Percentiles rank a stretch among this genome's conserved stretches.
phyloP scores from a whole-genome alignment of 2,888 invertebrate genomes.

The Cheilosia urbana region DNA sequence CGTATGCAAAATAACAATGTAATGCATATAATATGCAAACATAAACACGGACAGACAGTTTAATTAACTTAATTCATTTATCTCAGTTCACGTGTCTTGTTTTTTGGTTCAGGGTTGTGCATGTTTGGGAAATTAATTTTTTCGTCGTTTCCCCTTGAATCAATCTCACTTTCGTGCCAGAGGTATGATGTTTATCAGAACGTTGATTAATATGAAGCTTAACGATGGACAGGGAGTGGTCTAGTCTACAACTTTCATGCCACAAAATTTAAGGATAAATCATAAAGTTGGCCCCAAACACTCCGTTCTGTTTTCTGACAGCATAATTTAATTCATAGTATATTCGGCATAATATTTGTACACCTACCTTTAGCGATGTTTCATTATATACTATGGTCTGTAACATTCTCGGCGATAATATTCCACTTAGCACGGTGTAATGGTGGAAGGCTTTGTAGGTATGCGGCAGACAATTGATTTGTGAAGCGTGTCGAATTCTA shows the following conservation, averaged over 20 bases:
- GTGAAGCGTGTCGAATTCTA: slow-evolving; percentile 64
- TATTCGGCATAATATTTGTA: not conserved
- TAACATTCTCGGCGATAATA: not conserved
- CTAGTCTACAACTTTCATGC: not conserved
- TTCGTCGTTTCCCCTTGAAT: not conserved
- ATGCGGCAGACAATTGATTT: slow-evolving; percentile 41
- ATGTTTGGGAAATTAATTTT: slow-evolving; percentile 1
- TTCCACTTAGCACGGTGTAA: not conserved
- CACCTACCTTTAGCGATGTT: no score
- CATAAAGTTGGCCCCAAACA: not conserved
- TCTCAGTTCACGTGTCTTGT: slow-evolving; percentile 47
- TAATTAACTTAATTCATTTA: slow-evolving; percentile 69
- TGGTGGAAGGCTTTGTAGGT: not conserved
- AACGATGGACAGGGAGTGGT: not conserved
- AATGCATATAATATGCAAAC: slow-evolving; percentile 51
- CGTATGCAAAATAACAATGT: slow-evolving; percentile 4
- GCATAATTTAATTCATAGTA: not conserved
- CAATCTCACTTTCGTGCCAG: slow-evolving; percentile 1
- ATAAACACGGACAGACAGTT: slow-evolving; percentile 53
- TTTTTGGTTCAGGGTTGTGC: slow-evolving; percentile 6
- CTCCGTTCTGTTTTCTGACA: not conserved
- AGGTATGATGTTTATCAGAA: slow-evolving; percentile 3
- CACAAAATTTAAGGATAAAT: not conserved
- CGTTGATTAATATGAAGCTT: not conserved
- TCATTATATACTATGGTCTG: not conserved